These are phyloP conservation scores for Stichopus chloronotus DNA, from an alignment of 35 echinoderm and acorn worm species.

Conservation along the genomic window DNA sequence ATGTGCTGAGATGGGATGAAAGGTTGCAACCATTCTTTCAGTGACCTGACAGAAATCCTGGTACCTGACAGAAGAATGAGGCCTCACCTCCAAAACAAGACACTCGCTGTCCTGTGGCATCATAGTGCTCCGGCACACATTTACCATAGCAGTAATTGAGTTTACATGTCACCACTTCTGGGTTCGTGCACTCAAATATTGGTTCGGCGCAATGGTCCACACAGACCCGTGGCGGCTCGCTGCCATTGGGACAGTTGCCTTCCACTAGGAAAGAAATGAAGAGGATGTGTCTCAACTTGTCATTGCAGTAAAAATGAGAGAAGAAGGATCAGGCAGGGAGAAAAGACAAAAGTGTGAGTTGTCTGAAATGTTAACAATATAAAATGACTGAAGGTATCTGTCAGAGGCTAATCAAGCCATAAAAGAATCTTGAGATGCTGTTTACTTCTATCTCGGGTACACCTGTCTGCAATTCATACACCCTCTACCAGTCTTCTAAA, in stretches of 20 bases:
- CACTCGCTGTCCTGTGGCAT: background rate
- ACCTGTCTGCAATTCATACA: too few relatives aligned
- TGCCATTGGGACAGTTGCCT: constrained; percentile 20
- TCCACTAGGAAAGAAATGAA: background rate
- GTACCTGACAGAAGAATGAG: too few relatives aligned
- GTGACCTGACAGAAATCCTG: too few relatives aligned
- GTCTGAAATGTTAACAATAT: too few relatives aligned
- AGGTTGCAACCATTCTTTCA: too few relatives aligned
- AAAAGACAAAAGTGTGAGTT: background rate
- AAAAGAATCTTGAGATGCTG: too few relatives aligned
- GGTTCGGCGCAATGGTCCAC: background rate
- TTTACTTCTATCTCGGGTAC: too few relatives aligned
- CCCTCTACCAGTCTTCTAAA: too few relatives aligned
- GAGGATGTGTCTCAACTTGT: background rate
- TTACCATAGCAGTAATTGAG: background rate
- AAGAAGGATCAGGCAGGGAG: background rate
- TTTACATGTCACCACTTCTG: background rate
- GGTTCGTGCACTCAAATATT: background rate
- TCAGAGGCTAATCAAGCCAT: too few relatives aligned
- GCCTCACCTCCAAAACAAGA: constrained; percentile 34
- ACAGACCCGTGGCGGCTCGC: background rate
- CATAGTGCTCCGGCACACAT: background rate
- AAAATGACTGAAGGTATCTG: too few relatives aligned
- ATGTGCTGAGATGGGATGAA: too few relatives aligned
- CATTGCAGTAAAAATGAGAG: background rate